phyloP scores from a whole-genome alignment of 2,113 vertebrate species.

The Bufo bufo region DNA sequence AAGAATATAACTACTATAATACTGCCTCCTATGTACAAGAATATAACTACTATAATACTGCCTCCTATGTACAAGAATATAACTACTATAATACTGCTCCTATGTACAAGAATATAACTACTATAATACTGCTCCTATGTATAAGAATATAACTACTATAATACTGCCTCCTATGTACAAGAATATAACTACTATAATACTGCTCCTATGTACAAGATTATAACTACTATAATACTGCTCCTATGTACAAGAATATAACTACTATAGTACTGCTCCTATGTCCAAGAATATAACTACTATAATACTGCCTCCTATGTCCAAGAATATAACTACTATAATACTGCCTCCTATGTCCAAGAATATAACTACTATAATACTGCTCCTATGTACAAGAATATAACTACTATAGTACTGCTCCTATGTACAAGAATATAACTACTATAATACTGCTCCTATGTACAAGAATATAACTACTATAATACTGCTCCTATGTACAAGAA shows the following conservation, averaged over 20 bases:
- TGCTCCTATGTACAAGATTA: neutral
- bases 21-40: neutral
- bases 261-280: neutral
- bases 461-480: neutral
- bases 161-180: neutral
- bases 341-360: neutral
- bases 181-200: slow-evolving; percentile 7
- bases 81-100: neutral
- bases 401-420: neutral
- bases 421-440: neutral
- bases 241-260: neutral
- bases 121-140: neutral
- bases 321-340: slow-evolving; percentile 2
- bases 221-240: neutral
- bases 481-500: no score
- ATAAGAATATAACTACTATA: neutral
- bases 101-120: neutral
- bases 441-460: neutral
- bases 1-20: neutral
- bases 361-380: neutral
- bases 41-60: slow-evolving; percentile 6
- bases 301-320: neutral
- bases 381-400: neutral
- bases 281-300: neutral
- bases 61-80: neutral